Percentiles rank a stretch among this genome's conserved stretches.
These are phyloP conservation scores for Lymantria dispar DNA, from an alignment of 2,888 invertebrate species.

Conservation along the genomic window DNA sequence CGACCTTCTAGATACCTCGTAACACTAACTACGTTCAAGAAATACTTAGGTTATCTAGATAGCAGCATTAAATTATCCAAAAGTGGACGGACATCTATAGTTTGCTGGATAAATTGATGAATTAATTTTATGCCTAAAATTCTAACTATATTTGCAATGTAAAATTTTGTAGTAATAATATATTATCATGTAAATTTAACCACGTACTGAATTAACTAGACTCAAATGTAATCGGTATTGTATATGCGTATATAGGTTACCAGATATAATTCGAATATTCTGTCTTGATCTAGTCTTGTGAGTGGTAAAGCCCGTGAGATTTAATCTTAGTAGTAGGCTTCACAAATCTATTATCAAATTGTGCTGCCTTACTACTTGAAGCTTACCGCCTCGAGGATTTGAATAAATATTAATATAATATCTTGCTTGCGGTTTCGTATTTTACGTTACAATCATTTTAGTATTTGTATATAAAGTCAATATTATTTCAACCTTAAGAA, in stretches of 20 bases:
- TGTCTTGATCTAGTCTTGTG: conserved; percentile 16
- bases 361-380: conserved; percentile 10
- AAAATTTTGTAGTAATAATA: not conserved
- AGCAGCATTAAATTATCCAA: no score
- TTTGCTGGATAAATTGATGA: no score
- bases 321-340: conserved; percentile 25
- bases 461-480: not conserved
- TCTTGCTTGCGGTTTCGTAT: not conserved
- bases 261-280: conserved; percentile 24
- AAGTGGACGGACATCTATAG: no score
- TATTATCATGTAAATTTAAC: not conserved
- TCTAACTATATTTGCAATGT: no score
- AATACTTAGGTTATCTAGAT: no score
- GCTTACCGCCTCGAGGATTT: conserved; percentile 14
- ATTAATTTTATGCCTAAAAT: no score
- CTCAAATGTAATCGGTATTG: not conserved
- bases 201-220: not conserved
- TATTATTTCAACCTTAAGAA: no score
- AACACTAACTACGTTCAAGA: no score
- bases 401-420: conserved; percentile 8
- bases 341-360: conserved; percentile 34
- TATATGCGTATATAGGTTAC: not conserved
- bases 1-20: no score
- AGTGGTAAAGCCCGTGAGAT: conserved; percentile 25
- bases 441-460: not conserved